Evolutionary conservation across 1,140 invertebrate species (phyloP).

Genomic region (Ceratitis capitata): DNA sequence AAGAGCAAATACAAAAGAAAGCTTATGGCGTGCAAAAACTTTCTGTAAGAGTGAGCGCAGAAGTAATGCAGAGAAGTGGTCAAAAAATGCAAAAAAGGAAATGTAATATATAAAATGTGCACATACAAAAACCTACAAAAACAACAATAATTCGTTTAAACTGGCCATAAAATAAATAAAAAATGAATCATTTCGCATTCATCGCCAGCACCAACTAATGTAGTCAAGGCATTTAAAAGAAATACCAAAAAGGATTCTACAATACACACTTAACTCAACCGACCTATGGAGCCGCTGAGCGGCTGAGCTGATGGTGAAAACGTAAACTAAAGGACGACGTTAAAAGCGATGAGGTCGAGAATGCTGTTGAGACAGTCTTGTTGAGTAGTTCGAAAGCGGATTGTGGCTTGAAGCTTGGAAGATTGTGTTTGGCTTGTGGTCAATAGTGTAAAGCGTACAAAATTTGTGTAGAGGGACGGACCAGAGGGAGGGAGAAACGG

Average conservation of each 20-base stretch:
- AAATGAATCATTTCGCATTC: constrained; percentile 14
- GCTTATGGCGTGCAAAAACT: background rate
- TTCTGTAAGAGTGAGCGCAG: background rate
- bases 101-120: no score
- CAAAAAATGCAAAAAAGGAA: background rate
- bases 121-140: background rate
- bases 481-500: background rate
- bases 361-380: constrained; percentile 27
- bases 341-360: constrained; percentile 27
- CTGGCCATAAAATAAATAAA: constrained; percentile 1
- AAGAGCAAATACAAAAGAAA: background rate
- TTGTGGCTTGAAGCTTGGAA: constrained; percentile 6
- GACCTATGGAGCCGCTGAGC: background rate
- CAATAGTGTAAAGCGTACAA: background rate
- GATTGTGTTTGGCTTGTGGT: constrained; percentile 24
- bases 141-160: background rate
- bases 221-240: constrained; percentile 13
- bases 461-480: background rate
- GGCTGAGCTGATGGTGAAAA: background rate
- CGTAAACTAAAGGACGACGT: background rate
- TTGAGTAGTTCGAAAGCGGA: background rate
- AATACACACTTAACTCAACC: background rate
- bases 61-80: background rate
- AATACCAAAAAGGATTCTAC: background rate
- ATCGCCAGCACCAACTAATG: background rate